Base-by-base conservation (phyloP, 1,140 invertebrate genomes). In the Brachionus rubens region DNA sequence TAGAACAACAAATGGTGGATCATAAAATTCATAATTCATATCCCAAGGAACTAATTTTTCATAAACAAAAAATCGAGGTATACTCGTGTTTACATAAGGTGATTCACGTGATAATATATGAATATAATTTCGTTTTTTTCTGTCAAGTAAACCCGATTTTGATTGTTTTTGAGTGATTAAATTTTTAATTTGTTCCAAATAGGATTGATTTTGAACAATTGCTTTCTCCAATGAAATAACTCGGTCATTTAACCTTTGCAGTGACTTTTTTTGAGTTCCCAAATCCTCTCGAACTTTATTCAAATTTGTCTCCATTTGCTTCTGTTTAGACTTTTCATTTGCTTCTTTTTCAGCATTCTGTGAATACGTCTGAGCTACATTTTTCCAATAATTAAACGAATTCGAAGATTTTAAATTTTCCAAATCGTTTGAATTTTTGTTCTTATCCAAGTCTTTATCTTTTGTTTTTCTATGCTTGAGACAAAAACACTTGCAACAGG, bases 41-140 rank as follows among this genome's bases (percentile, higher is more conserved):
- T 54, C 48, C 72, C 72, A 75, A 28, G 50, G 21, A n/a, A 75
- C 48, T 28, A 56, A 46, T 21, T 41, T 54, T 26, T 54, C 48
- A 46, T 54, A 41, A 9, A 75, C 72, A 40, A 54, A 54, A 56
- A 43, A 54, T 56, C 72, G 2, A 9, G 72, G 48, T 30, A 54
- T 30, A 59, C 6, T 41, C 4, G 72, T 75, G 28, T 56, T 30
- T 9, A 46, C 21, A 75, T 75, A 75, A 1, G 72, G 72, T 19
- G 72, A 56, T 19, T 75, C 72, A 56, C 72, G 40, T 12, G 72
- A 75, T 47, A 75, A 59, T n/a, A 75, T 75, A 41, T 75, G 72
- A 43, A 41, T 75, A 59, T 72, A 75, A 59, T 75, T 54, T 54
- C 14, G 28, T 56, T 46, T 54, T 46, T 75, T 54, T 6, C 72